Evolutionary conservation across 2,113 vertebrate species (phyloP).

Genomic region (Mesembrinibis cayennensis): DNA sequence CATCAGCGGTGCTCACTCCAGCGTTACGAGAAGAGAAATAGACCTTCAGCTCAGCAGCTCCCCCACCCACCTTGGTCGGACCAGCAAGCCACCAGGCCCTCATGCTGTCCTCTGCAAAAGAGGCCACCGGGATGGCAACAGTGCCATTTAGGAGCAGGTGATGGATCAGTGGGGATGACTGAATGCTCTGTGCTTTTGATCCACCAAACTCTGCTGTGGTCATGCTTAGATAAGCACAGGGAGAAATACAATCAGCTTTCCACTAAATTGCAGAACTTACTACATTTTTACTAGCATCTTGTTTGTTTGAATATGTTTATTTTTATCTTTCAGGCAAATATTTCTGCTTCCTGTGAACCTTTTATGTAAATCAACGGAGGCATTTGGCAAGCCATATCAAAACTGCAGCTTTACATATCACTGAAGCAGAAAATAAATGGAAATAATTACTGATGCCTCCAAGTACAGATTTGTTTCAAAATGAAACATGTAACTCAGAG

Average conservation of each 20-base stretch:
- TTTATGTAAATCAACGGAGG: slow-evolving; percentile 39
- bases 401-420: slow-evolving; percentile 48
- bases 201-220: not conserved
- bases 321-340: slow-evolving; percentile 59
- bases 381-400: slow-evolving; percentile 51
- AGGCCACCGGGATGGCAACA: not conserved
- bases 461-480: slow-evolving; percentile 24
- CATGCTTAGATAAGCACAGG: not conserved
- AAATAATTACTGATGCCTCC: slow-evolving; percentile 50
- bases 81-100: not conserved
- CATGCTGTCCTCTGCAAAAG: not conserved
- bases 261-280: not conserved
- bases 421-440: slow-evolving; percentile 49
- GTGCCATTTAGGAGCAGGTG: not conserved
- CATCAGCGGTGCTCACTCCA: not conserved
- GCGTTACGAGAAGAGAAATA: accelerated
- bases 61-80: accelerated
- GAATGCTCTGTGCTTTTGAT: not conserved
- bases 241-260: not conserved
- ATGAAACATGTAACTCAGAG: not conserved
- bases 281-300: not conserved
- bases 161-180: not conserved
- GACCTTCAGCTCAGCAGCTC: not conserved
- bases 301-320: slow-evolving; percentile 47
- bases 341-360: slow-evolving; percentile 46